These are phyloP conservation scores for Chirona hameri DNA, from an alignment of 2,888 invertebrate genomes.

Conservation along the genomic window DNA sequence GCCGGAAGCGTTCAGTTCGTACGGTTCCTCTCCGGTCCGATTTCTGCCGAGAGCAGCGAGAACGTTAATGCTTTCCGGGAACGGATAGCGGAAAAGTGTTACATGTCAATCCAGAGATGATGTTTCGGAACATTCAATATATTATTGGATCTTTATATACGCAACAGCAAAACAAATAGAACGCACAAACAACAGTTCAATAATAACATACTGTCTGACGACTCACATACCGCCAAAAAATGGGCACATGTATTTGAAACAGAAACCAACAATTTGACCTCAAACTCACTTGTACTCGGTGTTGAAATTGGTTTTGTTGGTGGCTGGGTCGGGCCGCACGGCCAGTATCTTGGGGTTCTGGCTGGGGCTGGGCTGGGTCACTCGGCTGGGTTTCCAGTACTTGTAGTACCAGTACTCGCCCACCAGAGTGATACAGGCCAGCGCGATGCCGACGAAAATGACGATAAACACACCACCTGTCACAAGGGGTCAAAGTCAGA, in stretches of 20 bases:
- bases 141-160: no score
- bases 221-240: no score
- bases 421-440: constrained; percentile 83
- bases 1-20: not conserved
- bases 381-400: constrained; percentile 36
- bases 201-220: no score
- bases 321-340: constrained; percentile 33
- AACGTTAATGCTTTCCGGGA: no score
- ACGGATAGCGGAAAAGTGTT: no score
- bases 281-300: constrained; percentile 39
- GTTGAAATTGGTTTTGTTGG: constrained; percentile 35
- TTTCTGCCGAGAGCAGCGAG: not conserved
- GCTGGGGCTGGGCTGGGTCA: constrained; percentile 33
- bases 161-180: no score
- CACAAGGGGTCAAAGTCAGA: not conserved
- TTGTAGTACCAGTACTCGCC: constrained; percentile 95
- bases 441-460: constrained; percentile 88
- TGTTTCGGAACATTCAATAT: no score
- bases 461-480: constrained; percentile 87
- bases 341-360: constrained; percentile 37
- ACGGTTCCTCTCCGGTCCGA: not conserved
- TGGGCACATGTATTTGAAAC: no score
- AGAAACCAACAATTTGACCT: no score
- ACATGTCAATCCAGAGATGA: no score
- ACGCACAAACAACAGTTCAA: no score